Base-by-base conservation (phyloP, 1,140 invertebrate genomes). In the Trissolcus basalis region DNA sequence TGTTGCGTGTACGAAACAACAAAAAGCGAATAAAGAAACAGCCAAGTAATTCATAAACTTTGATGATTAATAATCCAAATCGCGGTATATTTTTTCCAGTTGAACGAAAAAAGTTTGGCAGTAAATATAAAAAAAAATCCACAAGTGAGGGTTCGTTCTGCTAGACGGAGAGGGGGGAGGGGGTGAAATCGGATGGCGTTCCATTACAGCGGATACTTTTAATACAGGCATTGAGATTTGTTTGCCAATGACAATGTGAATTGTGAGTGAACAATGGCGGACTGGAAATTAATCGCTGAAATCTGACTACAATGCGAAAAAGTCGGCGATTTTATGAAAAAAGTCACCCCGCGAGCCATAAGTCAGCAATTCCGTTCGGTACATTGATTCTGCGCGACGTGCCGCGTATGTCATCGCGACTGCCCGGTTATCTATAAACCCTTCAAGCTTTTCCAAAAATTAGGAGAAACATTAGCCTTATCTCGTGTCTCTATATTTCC, bases 291-390 rank as follows among this genome's bases (percentile, higher is more conserved):
- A 87, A 87, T 87, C 86, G 83, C 83, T 86, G 81, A 86, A 86
- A 87, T 86, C 86, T 87, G 84, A 83, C 82, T 85, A 87, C 85
- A 85, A 86, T 86, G 85, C 83, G 85, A 87, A 87, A 87, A 85
- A 86, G 83, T 79, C 53, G 68, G 73, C 75, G 80, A 79, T 79
- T 81, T 83, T 84, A 83, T 84, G 83, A 84, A 85, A 85, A 84
- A 85, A 85, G 79, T 78, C 79, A 79, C 59, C 78, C 48, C 71
- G 79, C 58, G 73, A 83, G 60, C 82, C 83, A 84, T 85, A 85
- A 83, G 83, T 84, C 82, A 85, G 83, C 82, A 80, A 84, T 85
- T 85, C 81, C 72, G 74, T 83, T 78, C 81, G 79, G 68, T 84
- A 84, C 83, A 84, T 85, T 85, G 83, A 83, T 79, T 53, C 77